phyloP scores from a whole-genome alignment of 2,113 vertebrate species.

The Toxostoma redivivum region DNA sequence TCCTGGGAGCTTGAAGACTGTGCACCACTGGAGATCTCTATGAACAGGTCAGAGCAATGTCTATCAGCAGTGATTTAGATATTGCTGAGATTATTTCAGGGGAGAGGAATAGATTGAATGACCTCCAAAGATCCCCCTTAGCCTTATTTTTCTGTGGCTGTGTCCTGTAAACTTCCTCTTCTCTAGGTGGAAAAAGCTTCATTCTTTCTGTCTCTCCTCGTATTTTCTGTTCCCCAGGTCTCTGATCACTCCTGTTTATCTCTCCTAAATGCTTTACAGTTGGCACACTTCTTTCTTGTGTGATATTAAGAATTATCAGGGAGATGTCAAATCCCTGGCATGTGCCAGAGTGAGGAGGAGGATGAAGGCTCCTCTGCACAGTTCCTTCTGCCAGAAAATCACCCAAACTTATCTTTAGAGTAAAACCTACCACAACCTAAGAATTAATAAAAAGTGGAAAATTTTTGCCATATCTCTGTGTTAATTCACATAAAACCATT shows the following conservation, averaged over 20 bases:
- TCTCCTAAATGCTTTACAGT: background rate
- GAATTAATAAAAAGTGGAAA: background rate
- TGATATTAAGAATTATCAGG: background rate
- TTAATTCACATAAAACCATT: background rate
- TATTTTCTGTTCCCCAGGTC: background rate
- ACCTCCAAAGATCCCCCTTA: background rate
- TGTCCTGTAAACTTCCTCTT: background rate
- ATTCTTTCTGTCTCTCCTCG: background rate
- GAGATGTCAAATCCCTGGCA: background rate
- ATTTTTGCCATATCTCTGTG: background rate
- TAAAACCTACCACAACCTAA: background rate
- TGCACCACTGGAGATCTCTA: background rate
- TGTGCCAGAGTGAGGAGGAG: accelerated
- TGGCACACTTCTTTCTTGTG: background rate
- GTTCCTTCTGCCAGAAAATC: background rate
- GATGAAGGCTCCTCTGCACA: background rate
- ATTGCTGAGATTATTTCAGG: background rate
- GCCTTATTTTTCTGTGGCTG: background rate
- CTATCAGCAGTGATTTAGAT: background rate
- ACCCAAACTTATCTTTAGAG: background rate
- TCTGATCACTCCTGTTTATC: background rate
- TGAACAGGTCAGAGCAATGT: background rate
- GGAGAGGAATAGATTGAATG: background rate
- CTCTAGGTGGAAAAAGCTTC: background rate
- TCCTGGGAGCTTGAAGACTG: background rate